Conservation (phyloP, 2,797 vertebrate genomes). For the Helicolenus hilgendorfi region DNA sequence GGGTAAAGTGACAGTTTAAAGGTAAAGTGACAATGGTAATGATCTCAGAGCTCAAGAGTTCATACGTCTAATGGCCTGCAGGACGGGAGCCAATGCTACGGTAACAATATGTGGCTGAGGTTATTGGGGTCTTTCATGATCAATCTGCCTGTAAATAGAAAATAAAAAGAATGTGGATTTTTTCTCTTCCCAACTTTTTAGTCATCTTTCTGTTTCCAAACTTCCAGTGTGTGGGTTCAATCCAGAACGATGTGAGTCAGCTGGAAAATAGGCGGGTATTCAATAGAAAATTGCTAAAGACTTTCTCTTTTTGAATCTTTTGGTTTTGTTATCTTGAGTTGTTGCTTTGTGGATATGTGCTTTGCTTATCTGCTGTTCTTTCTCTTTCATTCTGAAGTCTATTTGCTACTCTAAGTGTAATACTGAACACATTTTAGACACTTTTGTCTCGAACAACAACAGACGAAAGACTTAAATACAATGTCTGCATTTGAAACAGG, state of each 20-base stretch:
- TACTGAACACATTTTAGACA: constrained; percentile 12
- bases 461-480: neutral
- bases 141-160: constrained; percentile 27
- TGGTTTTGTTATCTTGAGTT: constrained; percentile 2
- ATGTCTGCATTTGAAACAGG: constrained; percentile 3
- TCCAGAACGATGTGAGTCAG: constrained; percentile 17
- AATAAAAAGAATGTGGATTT: neutral
- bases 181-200: constrained; percentile 18
- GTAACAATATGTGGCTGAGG: neutral
- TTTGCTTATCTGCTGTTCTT: constrained; percentile 13
- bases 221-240: constrained; percentile 20
- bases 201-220: constrained; percentile 35
- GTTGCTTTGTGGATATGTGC: constrained; percentile 8
- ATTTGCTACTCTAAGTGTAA: neutral
- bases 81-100: neutral
- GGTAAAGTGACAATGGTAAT: neutral
- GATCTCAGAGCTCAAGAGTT: neutral
- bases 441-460: constrained; percentile 2
- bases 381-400: constrained; percentile 8
- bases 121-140: neutral
- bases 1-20: neutral
- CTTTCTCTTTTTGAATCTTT: neutral
- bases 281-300: neutral
- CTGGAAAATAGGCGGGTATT: constrained; percentile 44
- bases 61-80: neutral